phyloP scores from a whole-genome alignment of 1,140 invertebrate genomes.

The Palaemon carinicauda region DNA sequence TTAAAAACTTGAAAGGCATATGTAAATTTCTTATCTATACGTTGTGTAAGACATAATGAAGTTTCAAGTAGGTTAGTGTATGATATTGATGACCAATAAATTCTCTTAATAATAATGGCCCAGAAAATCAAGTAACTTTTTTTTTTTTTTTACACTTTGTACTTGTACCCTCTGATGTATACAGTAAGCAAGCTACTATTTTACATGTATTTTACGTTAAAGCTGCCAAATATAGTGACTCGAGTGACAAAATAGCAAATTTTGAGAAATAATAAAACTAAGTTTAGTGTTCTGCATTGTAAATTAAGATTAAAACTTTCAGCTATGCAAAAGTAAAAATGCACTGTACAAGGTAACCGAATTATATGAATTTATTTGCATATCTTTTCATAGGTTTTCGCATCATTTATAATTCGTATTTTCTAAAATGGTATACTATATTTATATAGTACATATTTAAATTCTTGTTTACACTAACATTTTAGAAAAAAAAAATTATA shows the following conservation, averaged over 20 bases:
- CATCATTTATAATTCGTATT: too few relatives aligned
- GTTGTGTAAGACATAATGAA: not conserved
- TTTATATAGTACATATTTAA: too few relatives aligned
- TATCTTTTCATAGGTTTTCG: too few relatives aligned
- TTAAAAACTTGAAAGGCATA: too few relatives aligned
- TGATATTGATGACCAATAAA: not conserved
- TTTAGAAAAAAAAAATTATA: too few relatives aligned
- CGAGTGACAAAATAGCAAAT: slow-evolving; percentile 5
- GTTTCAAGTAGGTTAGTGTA: not conserved
- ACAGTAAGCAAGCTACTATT: slow-evolving; percentile 13
- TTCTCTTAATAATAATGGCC: not conserved
- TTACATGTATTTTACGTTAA: slow-evolving; percentile 10
- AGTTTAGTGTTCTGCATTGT: too few relatives aligned
- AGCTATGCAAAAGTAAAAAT: too few relatives aligned
- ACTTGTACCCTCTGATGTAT: slow-evolving; percentile 40
- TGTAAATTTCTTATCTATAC: too few relatives aligned
- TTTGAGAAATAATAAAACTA: not conserved
- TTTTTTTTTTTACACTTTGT: slow-evolving; percentile 49
- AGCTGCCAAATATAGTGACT: slow-evolving; percentile 4
- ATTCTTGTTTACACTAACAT: too few relatives aligned
- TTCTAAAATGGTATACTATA: not conserved
- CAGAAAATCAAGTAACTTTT: not conserved
- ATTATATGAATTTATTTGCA: too few relatives aligned
- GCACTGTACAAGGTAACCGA: too few relatives aligned
- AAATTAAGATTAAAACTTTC: too few relatives aligned